Percentiles rank a stretch among this genome's conserved stretches.
These are phyloP conservation scores for Uria lomvia DNA, from an alignment of 2,113 vertebrate genomes.

Conservation along the genomic window DNA sequence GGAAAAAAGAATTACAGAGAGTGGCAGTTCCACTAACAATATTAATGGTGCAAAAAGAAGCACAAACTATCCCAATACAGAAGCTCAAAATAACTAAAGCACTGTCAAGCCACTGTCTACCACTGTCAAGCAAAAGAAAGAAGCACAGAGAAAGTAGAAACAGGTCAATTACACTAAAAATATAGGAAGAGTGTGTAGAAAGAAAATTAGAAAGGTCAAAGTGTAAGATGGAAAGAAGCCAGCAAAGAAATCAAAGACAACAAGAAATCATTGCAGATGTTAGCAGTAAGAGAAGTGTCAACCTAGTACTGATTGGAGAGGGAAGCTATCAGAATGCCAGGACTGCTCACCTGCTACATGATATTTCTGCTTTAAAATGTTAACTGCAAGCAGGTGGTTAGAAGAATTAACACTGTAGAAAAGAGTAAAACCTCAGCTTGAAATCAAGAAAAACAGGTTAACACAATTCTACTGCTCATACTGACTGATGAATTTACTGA, in stretches of 20 bases:
- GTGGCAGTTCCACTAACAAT: not conserved
- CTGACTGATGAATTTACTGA: not conserved
- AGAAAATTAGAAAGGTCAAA: not conserved
- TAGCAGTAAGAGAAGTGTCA: not conserved
- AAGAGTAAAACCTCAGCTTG: not conserved
- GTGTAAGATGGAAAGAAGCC: not conserved
- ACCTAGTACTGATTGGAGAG: not conserved
- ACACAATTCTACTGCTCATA: not conserved
- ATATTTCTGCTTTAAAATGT: not conserved
- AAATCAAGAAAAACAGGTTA: not conserved
- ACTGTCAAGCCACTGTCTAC: not conserved
- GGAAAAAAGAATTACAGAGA: not conserved
- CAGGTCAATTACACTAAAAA: not conserved
- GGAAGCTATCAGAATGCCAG: not conserved
- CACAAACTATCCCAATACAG: not conserved
- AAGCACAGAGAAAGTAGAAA: not conserved
- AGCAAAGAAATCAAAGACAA: not conserved
- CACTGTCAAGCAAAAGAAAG: not conserved
- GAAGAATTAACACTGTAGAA: not conserved
- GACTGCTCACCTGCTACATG: not conserved
- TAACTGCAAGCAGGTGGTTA: not conserved
- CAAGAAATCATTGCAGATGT: not conserved
- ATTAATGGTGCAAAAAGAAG: not conserved
- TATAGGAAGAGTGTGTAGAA: not conserved
- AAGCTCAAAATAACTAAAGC: not conserved